phyloP scores from a whole-genome alignment of 2,797 vertebrate genomes.

The Scolopax bukidnonensis region DNA sequence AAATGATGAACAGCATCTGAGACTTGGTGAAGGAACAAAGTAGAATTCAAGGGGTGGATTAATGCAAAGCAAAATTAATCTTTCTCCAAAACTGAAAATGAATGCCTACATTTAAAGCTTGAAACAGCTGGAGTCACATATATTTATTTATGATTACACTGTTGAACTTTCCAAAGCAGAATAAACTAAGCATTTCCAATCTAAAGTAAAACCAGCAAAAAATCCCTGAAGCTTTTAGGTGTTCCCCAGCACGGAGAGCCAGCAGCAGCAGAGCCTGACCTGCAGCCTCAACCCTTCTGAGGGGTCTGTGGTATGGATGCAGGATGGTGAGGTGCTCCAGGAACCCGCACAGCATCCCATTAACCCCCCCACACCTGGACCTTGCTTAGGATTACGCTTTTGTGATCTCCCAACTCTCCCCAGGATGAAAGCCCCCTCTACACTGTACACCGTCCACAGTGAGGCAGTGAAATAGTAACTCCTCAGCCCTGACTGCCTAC shows the following conservation, averaged over 20 bases:
- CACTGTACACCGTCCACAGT: accelerated
- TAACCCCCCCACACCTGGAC: neutral
- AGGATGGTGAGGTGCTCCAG: accelerated
- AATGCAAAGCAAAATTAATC: neutral
- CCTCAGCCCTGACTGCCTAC: neutral
- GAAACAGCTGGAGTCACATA: neutral
- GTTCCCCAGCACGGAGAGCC: neutral
- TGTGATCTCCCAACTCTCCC: neutral
- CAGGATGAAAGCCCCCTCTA: neutral
- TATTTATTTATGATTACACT: neutral
- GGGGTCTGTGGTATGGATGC: accelerated
- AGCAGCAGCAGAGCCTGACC: neutral
- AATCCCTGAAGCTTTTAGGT: accelerated
- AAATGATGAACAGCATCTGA: neutral
- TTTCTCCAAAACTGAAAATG: neutral
- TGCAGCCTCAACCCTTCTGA: neutral
- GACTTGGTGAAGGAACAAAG: neutral
- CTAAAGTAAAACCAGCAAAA: neutral
- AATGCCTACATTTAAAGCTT: neutral
- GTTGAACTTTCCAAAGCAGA: neutral
- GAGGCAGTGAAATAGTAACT: neutral
- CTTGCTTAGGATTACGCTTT: neutral
- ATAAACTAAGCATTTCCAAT: neutral
- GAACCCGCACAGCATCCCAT: neutral
- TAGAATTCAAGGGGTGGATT: neutral